These are phyloP conservation scores for Cyclura pinguis DNA, from an alignment of 2,797 vertebrate species.

Conservation along the genomic window DNA sequence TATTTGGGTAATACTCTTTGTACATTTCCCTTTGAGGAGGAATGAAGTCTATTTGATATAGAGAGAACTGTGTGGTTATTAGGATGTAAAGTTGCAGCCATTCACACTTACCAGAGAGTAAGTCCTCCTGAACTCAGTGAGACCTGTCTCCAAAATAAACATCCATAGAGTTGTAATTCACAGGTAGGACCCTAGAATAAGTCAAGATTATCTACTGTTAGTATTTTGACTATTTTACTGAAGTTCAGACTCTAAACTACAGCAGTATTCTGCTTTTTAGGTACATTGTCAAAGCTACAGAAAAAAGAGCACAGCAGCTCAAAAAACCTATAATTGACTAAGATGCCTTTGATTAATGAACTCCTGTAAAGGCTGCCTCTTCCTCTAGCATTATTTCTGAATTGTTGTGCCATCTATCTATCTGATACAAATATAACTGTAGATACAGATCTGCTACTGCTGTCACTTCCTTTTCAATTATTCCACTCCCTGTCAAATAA, in stretches of 20 bases:
- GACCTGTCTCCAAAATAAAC: background rate
- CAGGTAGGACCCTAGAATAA: background rate
- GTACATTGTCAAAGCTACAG: background rate
- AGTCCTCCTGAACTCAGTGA: no score
- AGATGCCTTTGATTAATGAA: background rate
- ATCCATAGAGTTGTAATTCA: background rate
- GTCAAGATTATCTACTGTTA: background rate
- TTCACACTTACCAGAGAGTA: background rate
- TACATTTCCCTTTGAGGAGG: fast-evolving
- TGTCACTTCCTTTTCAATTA: background rate
- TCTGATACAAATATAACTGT: background rate
- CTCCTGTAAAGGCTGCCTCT: background rate
- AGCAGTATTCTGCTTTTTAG: background rate
- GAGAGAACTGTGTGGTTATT: background rate
- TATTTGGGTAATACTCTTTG: fast-evolving
- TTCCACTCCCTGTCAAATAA: background rate
- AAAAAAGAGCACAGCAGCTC: background rate
- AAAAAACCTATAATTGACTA: fast-evolving
- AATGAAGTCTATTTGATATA: background rate
- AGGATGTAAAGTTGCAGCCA: background rate
- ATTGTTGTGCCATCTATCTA: background rate
- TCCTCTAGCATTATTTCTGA: background rate
- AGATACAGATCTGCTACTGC: no score
- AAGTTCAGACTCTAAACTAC: no score
- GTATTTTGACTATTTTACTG: background rate